Evolutionary conservation across 2,888 invertebrate species (phyloP), one percentile per base, ranked within the genome.

Genomic region (Athalia rosae): DNA sequence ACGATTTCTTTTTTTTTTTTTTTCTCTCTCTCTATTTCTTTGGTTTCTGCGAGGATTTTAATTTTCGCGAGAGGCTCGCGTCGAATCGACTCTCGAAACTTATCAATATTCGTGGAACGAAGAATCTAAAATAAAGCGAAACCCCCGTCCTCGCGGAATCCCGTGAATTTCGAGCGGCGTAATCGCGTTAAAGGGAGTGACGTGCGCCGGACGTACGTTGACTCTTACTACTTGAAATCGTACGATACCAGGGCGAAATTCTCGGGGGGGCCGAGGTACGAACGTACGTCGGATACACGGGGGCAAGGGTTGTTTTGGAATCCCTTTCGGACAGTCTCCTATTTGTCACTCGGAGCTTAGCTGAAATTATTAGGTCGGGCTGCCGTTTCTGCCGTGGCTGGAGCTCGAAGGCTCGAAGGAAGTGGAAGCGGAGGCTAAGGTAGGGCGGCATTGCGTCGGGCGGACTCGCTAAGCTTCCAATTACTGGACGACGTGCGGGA

Each of bases 381-480:
- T 43, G 7, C 6, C 7, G 28, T 28, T 28, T 28, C 28, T 28
- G 28, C 28, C 28, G 28, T 28, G 45, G 67, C 67, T n/a, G 50
- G 28, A 13, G 59, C 59, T 47, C 45, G 47, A 13, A 45, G 64
- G n/a, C n/a, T n/a, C n/a, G 50, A 67, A 48, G 62, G 59, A 63
- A 63, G 62, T 9, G 13, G 9, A 43, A 63, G 8, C 7, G 43
- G 53, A 53, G 53, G 53, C 11, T 53, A 50, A 13, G 59, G n/a
- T 6, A 59, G n/a, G n/a, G n/a, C 59, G 13, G 15, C 61, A 15
- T 13, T 8, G 61, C 15, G 61, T 15, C 11, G 53, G 61, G 61
- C 41, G 74, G 74, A 74, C 74, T 61, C 61, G 47, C 74, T 74
- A 74, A 74, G 74, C 74, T 74, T 62, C 74, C 74, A 74, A 74